Evolutionary conservation across 1,140 invertebrate species (phyloP), one percentile per base, ranked within the genome.

Genomic region (Caenorhabditis inopinata): DNA sequence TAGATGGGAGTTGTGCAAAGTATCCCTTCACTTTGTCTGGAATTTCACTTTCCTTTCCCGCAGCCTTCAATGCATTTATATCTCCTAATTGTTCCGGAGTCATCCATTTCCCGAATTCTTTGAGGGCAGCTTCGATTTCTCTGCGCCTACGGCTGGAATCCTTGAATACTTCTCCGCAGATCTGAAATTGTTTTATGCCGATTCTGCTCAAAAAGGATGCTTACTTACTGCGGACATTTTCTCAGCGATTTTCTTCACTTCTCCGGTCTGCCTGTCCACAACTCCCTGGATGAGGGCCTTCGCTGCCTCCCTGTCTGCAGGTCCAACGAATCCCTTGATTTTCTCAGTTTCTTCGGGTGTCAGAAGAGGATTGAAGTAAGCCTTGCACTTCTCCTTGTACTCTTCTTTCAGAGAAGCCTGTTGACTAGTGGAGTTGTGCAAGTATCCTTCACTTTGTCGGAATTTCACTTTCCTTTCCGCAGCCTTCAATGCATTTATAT

Each of bases 51-150:
- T 68, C 58, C 11, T 68, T 68, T 68, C 58, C 58, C 0, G 58
- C 32, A 21, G 58, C 18, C 7, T 79, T 73, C 5, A 79, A 23
- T 6, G 35, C 23, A 29, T 16, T 53, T 29, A 78, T 25, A 5
- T 78, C 51, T 53, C 38, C 35, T 16, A 58, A 9, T 25, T 78
- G 76, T 23, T 78, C 76, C n/a, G 42, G 49, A 46, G 76, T 78
- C 76, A 78, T 78, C 76, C 76, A 78, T 14, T 78, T 78, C 1
- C 38, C 38, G 5, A 78, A 78, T n/a, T 78, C 76, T 42, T 51
- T 18, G 38, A 78, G 68, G 5, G 29, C 53, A 16, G 49, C 14
- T 12, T 78, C 76, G 21, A 78, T 38, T 16, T 78, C 76, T 21
- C 76, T 35, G n/a, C 76, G 51, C 32, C 14, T 38, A 23, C 75